Evolutionary conservation across 2,113 vertebrate species (phyloP), one percentile per base, ranked within the genome.

Genomic region (Prunella fulvescens): DNA sequence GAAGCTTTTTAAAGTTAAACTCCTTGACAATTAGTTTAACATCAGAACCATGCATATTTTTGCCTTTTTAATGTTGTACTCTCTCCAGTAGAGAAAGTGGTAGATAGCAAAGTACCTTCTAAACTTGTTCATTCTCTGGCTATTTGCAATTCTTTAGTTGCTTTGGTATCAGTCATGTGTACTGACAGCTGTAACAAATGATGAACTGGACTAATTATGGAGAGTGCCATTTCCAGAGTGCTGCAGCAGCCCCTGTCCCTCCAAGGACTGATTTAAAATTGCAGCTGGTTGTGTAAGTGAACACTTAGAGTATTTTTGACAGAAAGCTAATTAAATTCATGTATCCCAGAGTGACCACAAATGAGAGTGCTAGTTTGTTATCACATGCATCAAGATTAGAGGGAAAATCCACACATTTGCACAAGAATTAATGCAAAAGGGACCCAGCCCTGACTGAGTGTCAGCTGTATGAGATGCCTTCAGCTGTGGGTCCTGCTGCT

Each of bases 1-100:
- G 72, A 95, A 95, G 88, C 31, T 51, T 91, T 96, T 95, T 76
- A 74, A 92, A 82, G 74, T 88, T 93, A 54, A 93, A 85, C 79
- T 96, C 77, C 95, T 92, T 93, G 84, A 47, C 72, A 92, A 91
- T 97, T 91, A 96, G 82, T 96, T 97, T 94, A 96, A 70, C 92
- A 92, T 67, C 85, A 95, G 81, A 90, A 33, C 39, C 16, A 7
- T 86, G 74, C 44, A 24, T 80, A 67, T 60, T 80, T 94, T 81
- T 89, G 8, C 56, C 54, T 86, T 96, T 92, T 93, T 89, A 77
- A 86, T 96, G 81, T 87, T 81, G 48, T 76, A 90, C 37, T 31
- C 39, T 81, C 37, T 28, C 65, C 85, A 58, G 20, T 50, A 50
- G 45, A 31, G 45, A 92, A 85, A 83, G 86, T 25, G 61, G 37